Base-by-base conservation (phyloP, 2,888 invertebrate species). In the Agrotis exclamationis region DNA sequence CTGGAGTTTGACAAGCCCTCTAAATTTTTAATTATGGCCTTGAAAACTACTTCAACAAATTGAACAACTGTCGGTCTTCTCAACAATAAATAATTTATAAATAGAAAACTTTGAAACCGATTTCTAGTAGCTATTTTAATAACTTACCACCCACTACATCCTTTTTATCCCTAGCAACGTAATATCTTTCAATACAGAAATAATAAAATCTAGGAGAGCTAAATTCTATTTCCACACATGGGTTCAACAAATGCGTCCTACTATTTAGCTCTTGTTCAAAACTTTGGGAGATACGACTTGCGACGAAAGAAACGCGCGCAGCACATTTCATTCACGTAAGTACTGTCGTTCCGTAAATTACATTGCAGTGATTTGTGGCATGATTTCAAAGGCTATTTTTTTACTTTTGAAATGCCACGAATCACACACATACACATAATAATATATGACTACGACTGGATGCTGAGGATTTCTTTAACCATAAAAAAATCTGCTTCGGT, bases 221-320 rank as follows among this genome's bases (percentile, higher is more conserved):
- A 47, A 68, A 76, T 81, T 81, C 63, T 58, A 74, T 77, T 85
- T 76, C 44, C 7, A 70, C n/a, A 80, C 64, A 79, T 81, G 81
- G 33, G 71, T 56, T 63, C 66, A 54, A 57, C 70, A 70, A 80
- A 67, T 76, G 63, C 67, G 75, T 73, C 62, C 48, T 74, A 63
- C 33, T 24, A 63, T 67, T 77, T 70, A 33, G 14, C 3, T 11
- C 14, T 45, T 5, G 6, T 20, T 33, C 20, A 56, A 13, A 14
- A 4, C 33, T 56, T 0, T 14, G 33, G n/a, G 33, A 18, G 56
- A 56, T 33, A n/a, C 33, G 14, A 33, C 39, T 33, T 33, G 18
- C 33, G 33, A 39, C 39, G 39, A 39, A 11, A 39, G 39, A 39
- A 11, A 39, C 11, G 39, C 11, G 39, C 39, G 39, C 39, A 11